Base-by-base conservation (phyloP, 2,888 invertebrate species). In the Caenorhabditis japonica region DNA sequence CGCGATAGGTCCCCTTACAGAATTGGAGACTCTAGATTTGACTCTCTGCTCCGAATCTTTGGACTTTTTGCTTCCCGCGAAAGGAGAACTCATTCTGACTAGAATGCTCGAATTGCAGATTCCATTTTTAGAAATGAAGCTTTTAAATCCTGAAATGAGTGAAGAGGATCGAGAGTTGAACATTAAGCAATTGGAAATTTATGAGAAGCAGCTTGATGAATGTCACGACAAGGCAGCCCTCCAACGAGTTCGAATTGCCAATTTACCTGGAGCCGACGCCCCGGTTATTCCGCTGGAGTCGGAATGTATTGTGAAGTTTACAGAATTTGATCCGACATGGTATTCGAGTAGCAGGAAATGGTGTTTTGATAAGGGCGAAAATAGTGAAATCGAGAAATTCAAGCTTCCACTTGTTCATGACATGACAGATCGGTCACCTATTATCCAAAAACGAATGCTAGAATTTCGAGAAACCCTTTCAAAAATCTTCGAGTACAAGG, bases 281-380 rank as follows among this genome's bases (percentile, higher is more conserved):
- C 15, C 34, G 25, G 15, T 7, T 0, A 30, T 59, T n/a, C 59
- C 59, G 12, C 19, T 4, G 19, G 10, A 15, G 3, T 12, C 1
- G 1, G 17, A 55, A 17, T 38, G 55, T 8, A 43, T 55, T n/a
- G n/a, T 7, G 17, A 19, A 3, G 10, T 64, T 56, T 15, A n/a
- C 19, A 0, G 13, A 33, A 12, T 49, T 64, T 3, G 49, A 55
- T n/a, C 39, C 47, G 0, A 56, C 49, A 3, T 64, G 64, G 64
- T 64, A 56, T 23, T 41, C 64, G 0, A 64, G 55, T 23, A 64
- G 47, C 25, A 44, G 64, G 3, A 17, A 12, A 4, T 64, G 64
- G 64, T n/a, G n/a, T n/a, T 34, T 21, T 5, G 49, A 64, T 13
- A 33, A 34, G 4, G 19, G 2, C 10, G 34, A 10, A 1, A 12